These are phyloP conservation scores for Atrina japonica DNA, from an alignment of 2,888 invertebrate species.

Conservation along the genomic window DNA sequence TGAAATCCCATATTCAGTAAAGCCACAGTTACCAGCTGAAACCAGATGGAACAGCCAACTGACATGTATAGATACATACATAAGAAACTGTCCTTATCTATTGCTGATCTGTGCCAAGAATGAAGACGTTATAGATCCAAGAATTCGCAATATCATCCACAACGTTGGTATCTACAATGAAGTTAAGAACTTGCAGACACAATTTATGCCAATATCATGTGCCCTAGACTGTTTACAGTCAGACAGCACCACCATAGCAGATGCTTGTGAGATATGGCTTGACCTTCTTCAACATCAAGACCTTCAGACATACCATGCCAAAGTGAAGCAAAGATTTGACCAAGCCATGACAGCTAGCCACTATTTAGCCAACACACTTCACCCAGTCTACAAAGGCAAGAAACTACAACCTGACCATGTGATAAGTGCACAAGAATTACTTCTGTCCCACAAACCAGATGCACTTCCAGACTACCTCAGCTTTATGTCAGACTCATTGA, in stretches of 20 bases:
- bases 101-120: constrained; percentile 22
- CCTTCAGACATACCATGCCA: background rate
- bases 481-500: constrained; percentile 19
- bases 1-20: too few species aligned
- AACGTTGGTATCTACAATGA: constrained; percentile 44
- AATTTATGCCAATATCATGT: constrained; percentile 28
- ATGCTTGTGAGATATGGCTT: constrained; percentile 44
- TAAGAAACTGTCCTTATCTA: background rate
- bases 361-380: constrained; percentile 44
- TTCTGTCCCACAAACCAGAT: constrained; percentile 20
- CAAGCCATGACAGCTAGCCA: constrained; percentile 42
- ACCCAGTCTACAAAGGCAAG: constrained; percentile 44
- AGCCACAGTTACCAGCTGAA: too few species aligned
- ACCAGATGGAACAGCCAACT: background rate
- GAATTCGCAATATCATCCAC: constrained; percentile 40
- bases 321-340: constrained; percentile 26
- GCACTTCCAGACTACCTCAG: constrained; percentile 33
- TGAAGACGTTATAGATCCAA: constrained; percentile 42
- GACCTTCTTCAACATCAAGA: constrained; percentile 18
- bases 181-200: constrained; percentile 36
- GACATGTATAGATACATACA: background rate
- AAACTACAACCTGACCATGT: constrained; percentile 32
- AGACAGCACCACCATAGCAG: constrained; percentile 37
- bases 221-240: too few species aligned
- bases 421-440: too few species aligned